Percentiles rank a stretch among this genome's conserved stretches.
Evolutionary conservation across 2,888 invertebrate species (phyloP).

Genomic region (Agonum fuliginosum): DNA sequence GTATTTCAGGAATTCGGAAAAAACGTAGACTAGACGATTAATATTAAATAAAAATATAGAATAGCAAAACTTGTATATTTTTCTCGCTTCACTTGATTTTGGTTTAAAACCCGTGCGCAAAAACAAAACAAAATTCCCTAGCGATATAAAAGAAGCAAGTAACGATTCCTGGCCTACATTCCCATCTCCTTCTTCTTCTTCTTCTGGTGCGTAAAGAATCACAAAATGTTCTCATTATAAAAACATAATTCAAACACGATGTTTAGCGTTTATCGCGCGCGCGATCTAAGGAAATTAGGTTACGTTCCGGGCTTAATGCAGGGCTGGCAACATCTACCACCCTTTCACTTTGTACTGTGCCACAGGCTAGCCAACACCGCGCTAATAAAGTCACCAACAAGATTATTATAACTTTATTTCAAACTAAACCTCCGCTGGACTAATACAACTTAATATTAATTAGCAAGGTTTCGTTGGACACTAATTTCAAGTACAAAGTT

Average conservation of each 20-base stretch:
- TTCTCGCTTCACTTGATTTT: too few species aligned
- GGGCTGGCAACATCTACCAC: background rate
- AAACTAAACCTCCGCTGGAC: constrained; percentile 16
- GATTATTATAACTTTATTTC: constrained; percentile 30
- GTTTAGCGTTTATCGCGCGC: constrained; percentile 29
- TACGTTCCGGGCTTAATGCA: constrained; percentile 10
- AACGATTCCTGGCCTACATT: background rate
- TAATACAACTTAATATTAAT: constrained; percentile 25
- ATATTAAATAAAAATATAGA: too few species aligned
- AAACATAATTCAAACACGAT: constrained; percentile 25
- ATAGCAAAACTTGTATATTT: too few species aligned
- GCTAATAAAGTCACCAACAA: constrained; percentile 27
- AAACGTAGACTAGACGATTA: too few species aligned
- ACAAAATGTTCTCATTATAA: constrained; percentile 33
- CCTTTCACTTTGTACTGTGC: background rate
- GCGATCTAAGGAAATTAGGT: constrained; percentile 36
- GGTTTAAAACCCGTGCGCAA: too few species aligned
- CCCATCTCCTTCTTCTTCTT: background rate
- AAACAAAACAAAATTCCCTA: too few species aligned
- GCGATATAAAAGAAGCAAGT: too few species aligned
- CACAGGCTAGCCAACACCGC: constrained; percentile 6
- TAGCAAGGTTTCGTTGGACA: background rate
- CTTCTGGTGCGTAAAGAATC: constrained; percentile 10
- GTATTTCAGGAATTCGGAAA: too few species aligned
- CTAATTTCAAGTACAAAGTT: too few species aligned